Evolutionary conservation across 2,888 invertebrate species (phyloP), one percentile per base, ranked within the genome.

Genomic region (Drosophila melanosoma): DNA sequence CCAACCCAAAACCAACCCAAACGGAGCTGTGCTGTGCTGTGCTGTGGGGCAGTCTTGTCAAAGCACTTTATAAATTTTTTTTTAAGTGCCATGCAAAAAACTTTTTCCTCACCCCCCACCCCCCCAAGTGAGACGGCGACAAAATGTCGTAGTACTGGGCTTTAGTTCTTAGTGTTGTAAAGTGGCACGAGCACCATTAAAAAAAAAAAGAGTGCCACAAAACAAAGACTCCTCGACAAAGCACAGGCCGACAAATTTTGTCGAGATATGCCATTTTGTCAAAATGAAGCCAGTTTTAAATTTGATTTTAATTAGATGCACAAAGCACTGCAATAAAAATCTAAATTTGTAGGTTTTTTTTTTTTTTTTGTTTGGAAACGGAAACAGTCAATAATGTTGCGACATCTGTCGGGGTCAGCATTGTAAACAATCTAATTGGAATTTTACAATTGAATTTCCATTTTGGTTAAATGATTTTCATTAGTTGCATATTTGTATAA

Each of bases 61-160:
- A 84, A 85, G 87, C 87, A 85, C 85, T 85, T 85, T 84, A 80
- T 78, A 84, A 70, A 80, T 84, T 87, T 84, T 86, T 85, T 82
- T 85, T 86, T 87, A 85, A 85, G 85, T 85, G 85, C 80, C 87
- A 80, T 73, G 79, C 76, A 76, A 72, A 81, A 83, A 85, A 72
- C 65, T 79, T 79, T 79, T 66, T 5, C 6, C 0, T 3, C 29
- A 4, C 29, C 0, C 5, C 5, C n/a, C 23, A 23, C 29, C 5
- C 62, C 64, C 53, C 58, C 38, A 62, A 73, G 59, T 69, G 73
- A 53, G 60, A 33, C 33, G 49, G 52, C 45, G 26, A 17, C 36
- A 51, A 59, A 69, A 52, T 60, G 59, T 65, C 59, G 54, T 60
- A 53, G 54, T 60, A 53, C 35, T 35, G 62, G 33, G 33, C 76